Base-by-base conservation (phyloP, 2,113 vertebrate species). In the Passer montanus region DNA sequence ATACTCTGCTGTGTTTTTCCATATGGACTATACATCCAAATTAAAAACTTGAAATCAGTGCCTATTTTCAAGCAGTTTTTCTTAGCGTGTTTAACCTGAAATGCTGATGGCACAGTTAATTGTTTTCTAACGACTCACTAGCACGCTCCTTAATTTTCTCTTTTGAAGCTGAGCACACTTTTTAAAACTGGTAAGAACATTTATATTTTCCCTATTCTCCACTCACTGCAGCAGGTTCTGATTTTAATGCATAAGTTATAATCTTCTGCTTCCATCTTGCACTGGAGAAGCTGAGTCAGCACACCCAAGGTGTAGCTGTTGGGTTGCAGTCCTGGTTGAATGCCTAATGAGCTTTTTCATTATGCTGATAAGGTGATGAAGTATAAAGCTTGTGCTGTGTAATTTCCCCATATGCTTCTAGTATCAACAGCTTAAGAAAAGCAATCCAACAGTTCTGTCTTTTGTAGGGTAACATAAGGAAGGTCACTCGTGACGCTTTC, bases 351-450 rank as follows among this genome's bases (percentile, higher is more conserved):
- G 43, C 53, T 93, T 55, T 77, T 97, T 96, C 91, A 76, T 70
- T 96, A 49, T 82, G 92, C 89, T 95, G 91, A 95, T 85, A 79
- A 96, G 47, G 86, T 94, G 88, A 96, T 95, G 73, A 91, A 97
- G 49, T 68, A 69, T 74, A 97, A 91, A 97, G 41, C 28, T 93
- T 87, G 39, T 63, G 82, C 69, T 19, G 52, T 91, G 35, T 73
- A 86, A 96, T 96, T 97, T 95, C 87, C 80, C 85, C 85, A 94
- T 93, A 73, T 94, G 67, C 84, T 97, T 96, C 92, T 90, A 94
- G 50, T 47, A 96, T 91, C 93, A 97, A 76, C 18, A 64, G 50
- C 68, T 96, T 90, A 92, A 95, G 73, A 92, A 55, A 88, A 60
- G 33, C 66, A 63, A 81, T 79, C 46, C 74, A 96, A 93, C 20